These are phyloP conservation scores for Pectinophora gossypiella DNA, from an alignment of 1,140 invertebrate genomes.

Conservation along the genomic window DNA sequence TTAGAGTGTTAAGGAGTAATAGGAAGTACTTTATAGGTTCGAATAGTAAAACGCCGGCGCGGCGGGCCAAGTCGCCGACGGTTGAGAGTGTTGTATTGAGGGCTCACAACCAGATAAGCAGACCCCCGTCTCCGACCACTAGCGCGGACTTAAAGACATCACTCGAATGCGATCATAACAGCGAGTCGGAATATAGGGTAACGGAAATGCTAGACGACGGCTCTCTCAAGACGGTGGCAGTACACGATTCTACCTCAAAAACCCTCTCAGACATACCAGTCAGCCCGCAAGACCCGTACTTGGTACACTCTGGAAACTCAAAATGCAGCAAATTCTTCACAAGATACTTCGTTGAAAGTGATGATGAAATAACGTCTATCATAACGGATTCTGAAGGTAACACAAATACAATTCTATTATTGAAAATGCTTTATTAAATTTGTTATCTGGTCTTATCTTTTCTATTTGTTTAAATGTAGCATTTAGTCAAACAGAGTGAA, in stretches of 20 bases:
- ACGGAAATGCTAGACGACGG: constrained; percentile 73
- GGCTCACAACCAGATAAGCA: constrained; percentile 67
- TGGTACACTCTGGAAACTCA: constrained; percentile 72
- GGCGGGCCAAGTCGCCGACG: constrained; percentile 61
- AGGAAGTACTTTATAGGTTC: constrained; percentile 71
- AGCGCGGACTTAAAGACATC: constrained; percentile 45
- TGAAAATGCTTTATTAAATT: too few species aligned
- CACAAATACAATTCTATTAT: too few species aligned
- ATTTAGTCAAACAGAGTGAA: too few species aligned
- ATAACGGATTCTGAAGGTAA: constrained; percentile 73
- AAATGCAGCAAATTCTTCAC: constrained; percentile 74
- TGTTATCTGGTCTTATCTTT: too few species aligned
- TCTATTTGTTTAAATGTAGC: too few species aligned
- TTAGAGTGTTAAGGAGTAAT: constrained; percentile 76
- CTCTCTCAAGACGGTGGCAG: constrained; percentile 66
- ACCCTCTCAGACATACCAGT: constrained; percentile 67
- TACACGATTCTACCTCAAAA: constrained; percentile 72
- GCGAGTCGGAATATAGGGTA: constrained; percentile 68
- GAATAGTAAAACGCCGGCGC: constrained; percentile 40
- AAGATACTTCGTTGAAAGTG: constrained; percentile 70
- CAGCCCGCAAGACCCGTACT: constrained; percentile 66
- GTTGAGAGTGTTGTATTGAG: constrained; percentile 60
- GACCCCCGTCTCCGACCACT: constrained; percentile 47
- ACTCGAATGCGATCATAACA: constrained; percentile 52
- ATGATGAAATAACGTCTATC: constrained; percentile 73